Base-by-base conservation (phyloP, 2,888 invertebrate species). In the Metalampra italica region DNA sequence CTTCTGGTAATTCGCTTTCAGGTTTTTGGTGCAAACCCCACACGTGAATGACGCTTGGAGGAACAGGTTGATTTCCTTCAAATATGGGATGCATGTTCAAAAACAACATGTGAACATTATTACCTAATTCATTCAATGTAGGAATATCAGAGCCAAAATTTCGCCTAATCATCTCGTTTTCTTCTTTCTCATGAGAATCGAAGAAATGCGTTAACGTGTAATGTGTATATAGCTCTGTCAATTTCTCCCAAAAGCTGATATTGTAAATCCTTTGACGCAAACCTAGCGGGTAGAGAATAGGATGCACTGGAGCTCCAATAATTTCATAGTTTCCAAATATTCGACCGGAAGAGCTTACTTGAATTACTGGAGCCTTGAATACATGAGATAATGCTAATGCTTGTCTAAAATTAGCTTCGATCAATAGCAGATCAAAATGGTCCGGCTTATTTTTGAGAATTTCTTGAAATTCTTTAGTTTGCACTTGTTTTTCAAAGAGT, bases 21-120 rank as follows among this genome's bases (percentile, higher is more conserved):
- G 68, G 67, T 11, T 64, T 70, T 15, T 78, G 64, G 53, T 87
- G 84, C 36, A 82, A 52, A 9, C 87, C 86, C 45, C 85, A 82
- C 49, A 87, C 75, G 49, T 74, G 76, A 1, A 89, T 50, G 1
- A 83, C 65, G 49, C 66, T 67, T 0, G 86, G 79, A 9, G 86
- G 75, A 0, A 81, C 60, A 0, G 90, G 89, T 9, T 66, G 61
- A 39, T 72, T 71, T 5, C 61, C 60, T 41, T 68, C 68, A 61
- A 76, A 75, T 12, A 79, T 48, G 0, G 77, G 73, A 64, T 85
- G 75, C 0, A 71, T 60, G 56, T 89, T 89, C 7, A 82, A 50
- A 45, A 88, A 75, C 8, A 68, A 9, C 66, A 76, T 62, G 36
- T 70, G 71, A 0, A 82, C 60, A 49, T 76, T 75, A 3, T 64